Evolutionary conservation across 2,113 vertebrate genomes (phyloP).

Genomic region (Muntiacus reevesi): DNA sequence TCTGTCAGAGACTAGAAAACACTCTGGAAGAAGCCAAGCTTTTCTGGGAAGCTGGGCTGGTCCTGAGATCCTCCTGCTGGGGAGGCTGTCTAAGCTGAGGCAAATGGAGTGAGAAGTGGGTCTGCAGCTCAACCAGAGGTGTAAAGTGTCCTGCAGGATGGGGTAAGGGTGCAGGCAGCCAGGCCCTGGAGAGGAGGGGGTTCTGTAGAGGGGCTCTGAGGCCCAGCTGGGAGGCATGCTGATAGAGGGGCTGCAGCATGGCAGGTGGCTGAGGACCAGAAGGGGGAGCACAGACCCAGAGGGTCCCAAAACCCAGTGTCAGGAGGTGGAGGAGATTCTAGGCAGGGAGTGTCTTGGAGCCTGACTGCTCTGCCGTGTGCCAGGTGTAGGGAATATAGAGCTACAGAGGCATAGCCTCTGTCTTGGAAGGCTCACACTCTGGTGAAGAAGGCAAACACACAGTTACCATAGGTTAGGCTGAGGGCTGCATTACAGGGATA

Average conservation of each 20-base stretch:
- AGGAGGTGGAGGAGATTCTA: background rate
- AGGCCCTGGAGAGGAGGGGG: no score
- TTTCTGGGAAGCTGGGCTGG: background rate
- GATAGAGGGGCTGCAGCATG: background rate
- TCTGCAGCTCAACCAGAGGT: background rate
- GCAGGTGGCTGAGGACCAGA: background rate
- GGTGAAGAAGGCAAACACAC: background rate
- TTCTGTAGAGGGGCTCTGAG: background rate
- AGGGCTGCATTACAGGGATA: background rate
- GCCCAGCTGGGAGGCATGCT: background rate
- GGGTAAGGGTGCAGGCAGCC: background rate
- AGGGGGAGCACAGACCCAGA: background rate
- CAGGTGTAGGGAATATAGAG: background rate
- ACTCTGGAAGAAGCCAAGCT: background rate
- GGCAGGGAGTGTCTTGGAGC: background rate
- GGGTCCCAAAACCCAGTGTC: background rate
- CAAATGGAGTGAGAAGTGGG: background rate
- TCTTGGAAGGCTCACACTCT: background rate
- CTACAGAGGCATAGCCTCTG: background rate
- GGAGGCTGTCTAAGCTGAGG: background rate
- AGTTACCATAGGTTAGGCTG: background rate
- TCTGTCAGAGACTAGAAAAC: background rate
- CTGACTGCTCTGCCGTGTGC: background rate
- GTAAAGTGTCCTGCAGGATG: background rate
- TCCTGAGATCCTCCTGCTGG: background rate